Conservation (phyloP, 1,140 invertebrate genomes). For the Dryas iulia region DNA sequence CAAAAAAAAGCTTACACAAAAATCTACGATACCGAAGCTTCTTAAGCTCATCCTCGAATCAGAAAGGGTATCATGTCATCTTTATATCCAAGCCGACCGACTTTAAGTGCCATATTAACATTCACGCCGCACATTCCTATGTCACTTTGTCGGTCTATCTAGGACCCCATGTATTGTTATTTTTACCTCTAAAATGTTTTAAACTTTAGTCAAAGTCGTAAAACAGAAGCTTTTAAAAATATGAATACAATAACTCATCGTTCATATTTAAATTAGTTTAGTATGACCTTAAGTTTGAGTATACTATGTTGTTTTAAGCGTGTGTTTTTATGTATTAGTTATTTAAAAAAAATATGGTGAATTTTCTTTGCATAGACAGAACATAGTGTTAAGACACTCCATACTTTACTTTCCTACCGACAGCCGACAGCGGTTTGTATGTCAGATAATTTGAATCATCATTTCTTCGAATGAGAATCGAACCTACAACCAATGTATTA, state of each 20-base stretch:
- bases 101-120: conserved; percentile 45
- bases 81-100: conserved; percentile 28
- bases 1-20: neutral
- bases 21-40: neutral
- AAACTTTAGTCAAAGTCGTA: neutral
- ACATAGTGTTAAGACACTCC: too few species aligned
- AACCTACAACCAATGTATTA: too few species aligned
- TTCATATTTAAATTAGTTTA: neutral
- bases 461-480: too few species aligned
- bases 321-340: neutral
- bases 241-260: neutral
- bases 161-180: conserved; percentile 20
- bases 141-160: conserved; percentile 34
- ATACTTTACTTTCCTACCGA: too few species aligned
- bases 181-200: neutral
- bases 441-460: too few species aligned
- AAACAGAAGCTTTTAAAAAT: conserved; percentile 1
- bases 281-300: neutral
- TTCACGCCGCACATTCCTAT: conserved; percentile 47
- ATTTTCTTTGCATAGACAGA: too few species aligned
- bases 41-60: conserved; percentile 1
- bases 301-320: neutral
- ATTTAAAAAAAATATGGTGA: too few species aligned
- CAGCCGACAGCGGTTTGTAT: too few species aligned
- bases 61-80: conserved; percentile 22